Conservation (phyloP, 2,797 vertebrate genomes). For the Silurus aristotelis region DNA sequence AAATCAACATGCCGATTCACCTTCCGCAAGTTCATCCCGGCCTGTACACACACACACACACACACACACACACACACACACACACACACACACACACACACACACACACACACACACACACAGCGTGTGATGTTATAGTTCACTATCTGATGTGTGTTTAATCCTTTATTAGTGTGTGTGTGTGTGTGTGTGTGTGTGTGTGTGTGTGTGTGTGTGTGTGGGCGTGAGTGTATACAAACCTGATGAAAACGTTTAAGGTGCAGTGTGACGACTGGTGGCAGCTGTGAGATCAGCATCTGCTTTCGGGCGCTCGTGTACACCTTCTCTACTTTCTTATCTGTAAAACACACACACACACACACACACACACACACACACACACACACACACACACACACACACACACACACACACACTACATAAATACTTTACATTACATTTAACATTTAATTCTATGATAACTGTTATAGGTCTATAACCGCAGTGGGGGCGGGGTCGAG, state of each 20-base stretch:
- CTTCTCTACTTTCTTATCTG: constrained; percentile 85
- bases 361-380: neutral
- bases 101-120: neutral
- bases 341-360: constrained; percentile 20
- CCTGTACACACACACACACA: constrained; percentile 69
- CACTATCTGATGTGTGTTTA: neutral
- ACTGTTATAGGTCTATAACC: neutral
- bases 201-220: neutral
- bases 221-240: constrained; percentile 71
- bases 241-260: constrained; percentile 98
- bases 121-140: neutral
- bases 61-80: constrained; percentile 15
- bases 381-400: neutral
- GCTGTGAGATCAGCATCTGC: constrained; percentile 90
- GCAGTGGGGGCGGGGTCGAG: neutral
- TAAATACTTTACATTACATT: neutral
- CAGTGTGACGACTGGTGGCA: constrained; percentile 90
- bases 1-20: constrained; percentile 98
- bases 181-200: neutral
- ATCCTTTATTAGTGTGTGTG: neutral
- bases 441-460: neutral
- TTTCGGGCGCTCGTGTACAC: constrained; percentile 95
- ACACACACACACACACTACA: neutral
- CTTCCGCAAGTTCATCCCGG: constrained; percentile 93
- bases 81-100: constrained; percentile 1